Percentiles rank a stretch among this genome's conserved stretches.
Evolutionary conservation across 92 coral and sea anemone species (phyloP).

Genomic region (Paramuricea clavata): DNA sequence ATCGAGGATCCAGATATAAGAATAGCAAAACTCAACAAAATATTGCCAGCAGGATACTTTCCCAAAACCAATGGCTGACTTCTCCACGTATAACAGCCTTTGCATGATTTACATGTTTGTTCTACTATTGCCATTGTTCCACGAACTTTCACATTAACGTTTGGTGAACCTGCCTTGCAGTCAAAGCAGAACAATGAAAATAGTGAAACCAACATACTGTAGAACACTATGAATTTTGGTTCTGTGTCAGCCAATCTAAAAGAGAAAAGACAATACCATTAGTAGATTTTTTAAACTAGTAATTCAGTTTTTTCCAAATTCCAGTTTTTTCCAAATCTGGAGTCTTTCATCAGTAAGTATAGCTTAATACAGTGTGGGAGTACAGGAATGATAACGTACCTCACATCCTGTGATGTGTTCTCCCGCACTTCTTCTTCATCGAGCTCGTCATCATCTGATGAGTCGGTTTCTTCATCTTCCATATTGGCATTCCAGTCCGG

Average conservation of each 20-base stretch:
- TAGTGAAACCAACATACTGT: neutral
- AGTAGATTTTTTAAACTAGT: neutral
- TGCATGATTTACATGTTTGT: neutral
- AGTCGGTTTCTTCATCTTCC: neutral
- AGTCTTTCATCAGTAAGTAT: neutral
- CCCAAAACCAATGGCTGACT: neutral
- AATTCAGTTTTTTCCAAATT: neutral
- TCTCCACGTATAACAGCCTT: neutral
- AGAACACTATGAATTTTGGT: neutral
- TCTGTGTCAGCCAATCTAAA: neutral
- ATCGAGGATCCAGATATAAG: too few species aligned
- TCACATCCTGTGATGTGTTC: neutral
- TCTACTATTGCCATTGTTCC: too few species aligned
- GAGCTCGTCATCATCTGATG: slow-evolving; percentile 16
- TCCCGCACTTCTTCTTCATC: slow-evolving; percentile 1
- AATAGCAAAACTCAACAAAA: slow-evolving; percentile 16
- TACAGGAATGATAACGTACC: slow-evolving; percentile 9
- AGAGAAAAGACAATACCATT: neutral
- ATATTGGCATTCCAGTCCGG: slow-evolving; percentile 28
- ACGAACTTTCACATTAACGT: neutral
- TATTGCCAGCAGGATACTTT: neutral
- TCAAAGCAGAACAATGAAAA: neutral
- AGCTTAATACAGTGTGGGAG: too few species aligned
- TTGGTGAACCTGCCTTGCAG: neutral
- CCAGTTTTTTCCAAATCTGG: too few species aligned